Base-by-base conservation (phyloP, 2,888 invertebrate genomes). In the Malthinus flaveolus region DNA sequence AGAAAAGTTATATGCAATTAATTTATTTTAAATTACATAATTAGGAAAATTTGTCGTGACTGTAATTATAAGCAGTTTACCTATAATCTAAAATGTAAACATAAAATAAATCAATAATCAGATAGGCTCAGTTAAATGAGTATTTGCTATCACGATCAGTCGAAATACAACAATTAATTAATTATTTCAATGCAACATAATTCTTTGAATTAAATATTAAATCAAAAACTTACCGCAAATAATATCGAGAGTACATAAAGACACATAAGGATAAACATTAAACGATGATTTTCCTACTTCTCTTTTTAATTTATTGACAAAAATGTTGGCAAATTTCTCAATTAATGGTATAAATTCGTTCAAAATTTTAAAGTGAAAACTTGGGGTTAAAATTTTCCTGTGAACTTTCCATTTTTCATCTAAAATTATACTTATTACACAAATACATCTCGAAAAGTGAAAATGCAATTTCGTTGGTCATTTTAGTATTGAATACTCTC, bases 311-410 rank as follows among this genome's bases (percentile, higher is more conserved):
- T 85, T 84, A 1, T 83, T 73, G 0, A 84, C 74, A 54, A 91
- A 78, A 12, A 85, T 78, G 36, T 78, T 75, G 12, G 84, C 80
- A 61, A 88, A 87, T 54, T 83, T 83, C 67, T 89, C 84, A 71
- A 91, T 90, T 0, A 88, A 83, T 6, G 85, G 84, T 5, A 89
- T 74, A 74, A 90, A 91, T 66, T 87, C 84, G 70, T 89, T 86
- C 50, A 91, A 75, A 58, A 91, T 89, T 69, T 87, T 86, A 72
- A 90, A 91, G 75, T 92, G 91, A 75, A 91, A 92, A 0, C 91
- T 84, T 0, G 91, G 90, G 0, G 91, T 91, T 46, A 91, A 76
- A 61, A 91, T 83, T 73, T 88, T 89, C 13, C 91, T 81, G 62
- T 87, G 83, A 0, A 75, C 77, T 65, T 82, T 83, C 91, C 91